Base-by-base conservation (phyloP, 1,140 invertebrate species). In the Campoletis sonorensis region DNA sequence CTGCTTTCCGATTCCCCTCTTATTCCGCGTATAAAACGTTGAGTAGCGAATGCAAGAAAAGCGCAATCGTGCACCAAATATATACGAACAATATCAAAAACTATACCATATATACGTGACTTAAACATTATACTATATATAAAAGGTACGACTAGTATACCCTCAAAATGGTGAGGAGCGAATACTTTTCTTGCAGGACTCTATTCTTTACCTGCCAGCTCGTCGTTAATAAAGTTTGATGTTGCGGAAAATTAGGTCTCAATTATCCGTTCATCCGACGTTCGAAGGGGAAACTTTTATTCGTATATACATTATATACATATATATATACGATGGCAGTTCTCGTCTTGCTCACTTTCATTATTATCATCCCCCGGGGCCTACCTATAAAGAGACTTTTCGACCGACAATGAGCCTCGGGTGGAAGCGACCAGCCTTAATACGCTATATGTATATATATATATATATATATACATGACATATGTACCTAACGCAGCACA, bases 161-260 rank as follows among this genome's bases (percentile, higher is more conserved):
- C 72, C 72, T 58, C 23, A 27, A 75, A 75, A 30, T 58, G 23
- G 61, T 67, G 61, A 67, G 61, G 26, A 58, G 54, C 18, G 18
- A 58, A 58, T n/a, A 10, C 21, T 58, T 10, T 40, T 49, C 71
- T 3, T 40, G 71, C 30, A n/a, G 13, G 27, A 75, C 40, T 75
- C 72, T 70, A 83, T 83, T 83, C 82, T 83, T 83, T 83, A 83
- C 79, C 82, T 81, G 81, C 79, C 82, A 81, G 68, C 84, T 85
- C 78, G 82, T 81, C 79, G 83, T 91, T 90, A 90, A 90, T 91
- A 89, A 90, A 87, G 88, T 82, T 87, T 87, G 86, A 91, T 91
- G 89, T 89, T 81, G 87, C 88, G 89, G 88, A 90, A 92, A 92
- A 92, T 90, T 90, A 91, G 88, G 85, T 89, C 87, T 88, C 88